phyloP scores from a whole-genome alignment of 2,888 invertebrate species.

The Tiliacea citrago region DNA sequence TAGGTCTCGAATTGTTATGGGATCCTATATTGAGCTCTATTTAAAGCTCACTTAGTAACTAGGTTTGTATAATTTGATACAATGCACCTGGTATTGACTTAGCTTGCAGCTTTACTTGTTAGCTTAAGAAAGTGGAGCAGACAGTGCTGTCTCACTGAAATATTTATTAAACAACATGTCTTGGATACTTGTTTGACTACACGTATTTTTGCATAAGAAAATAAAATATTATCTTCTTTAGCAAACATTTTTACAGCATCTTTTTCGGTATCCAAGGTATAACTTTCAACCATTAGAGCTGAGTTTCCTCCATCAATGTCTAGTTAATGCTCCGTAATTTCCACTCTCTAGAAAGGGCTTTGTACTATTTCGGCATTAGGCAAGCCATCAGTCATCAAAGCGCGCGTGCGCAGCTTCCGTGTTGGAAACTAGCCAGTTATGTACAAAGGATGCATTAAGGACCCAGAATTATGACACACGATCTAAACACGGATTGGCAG shows the following conservation, averaged over 20 bases:
- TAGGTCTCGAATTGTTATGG: not conserved
- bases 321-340: slow-evolving; percentile 50
- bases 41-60: not conserved
- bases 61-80: slow-evolving; percentile 2
- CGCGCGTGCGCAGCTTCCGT: slow-evolving; percentile 77
- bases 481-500: slow-evolving; percentile 69
- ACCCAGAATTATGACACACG: slow-evolving; percentile 76
- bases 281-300: slow-evolving; percentile 22
- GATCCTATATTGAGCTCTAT: not conserved
- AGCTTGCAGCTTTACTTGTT: slow-evolving; percentile 37
- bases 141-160: slow-evolving; percentile 16
- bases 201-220: not conserved
- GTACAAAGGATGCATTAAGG: slow-evolving; percentile 84
- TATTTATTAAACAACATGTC: slow-evolving; percentile 19
- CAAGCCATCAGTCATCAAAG: slow-evolving; percentile 72
- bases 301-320: slow-evolving; percentile 46
- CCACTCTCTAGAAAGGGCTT: slow-evolving; percentile 62
- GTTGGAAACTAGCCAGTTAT: slow-evolving; percentile 82
- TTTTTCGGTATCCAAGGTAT: not conserved
- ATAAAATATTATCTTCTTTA: not conserved
- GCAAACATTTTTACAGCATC: not conserved
- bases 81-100: slow-evolving; percentile 33
- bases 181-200: not conserved
- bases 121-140: slow-evolving; percentile 46
- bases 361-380: slow-evolving; percentile 73